A percentile compares a stretch with the other conserved stretches of the same genome.
These are phyloP conservation scores for Patella ulyssiponensis DNA, from an alignment of 2,888 invertebrate genomes.

Conservation along the genomic window DNA sequence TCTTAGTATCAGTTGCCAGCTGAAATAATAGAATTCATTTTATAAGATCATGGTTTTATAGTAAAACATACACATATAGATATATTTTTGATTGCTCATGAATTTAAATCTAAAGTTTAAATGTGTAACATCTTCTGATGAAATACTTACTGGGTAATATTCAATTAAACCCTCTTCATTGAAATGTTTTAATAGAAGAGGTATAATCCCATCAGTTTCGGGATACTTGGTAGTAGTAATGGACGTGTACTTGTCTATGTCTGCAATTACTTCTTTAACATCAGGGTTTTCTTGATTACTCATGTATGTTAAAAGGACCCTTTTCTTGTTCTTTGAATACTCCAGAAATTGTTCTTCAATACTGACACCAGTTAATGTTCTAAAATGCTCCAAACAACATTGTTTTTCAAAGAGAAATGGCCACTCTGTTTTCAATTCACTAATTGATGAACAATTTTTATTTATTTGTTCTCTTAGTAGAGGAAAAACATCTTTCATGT, in stretches of 20 bases:
- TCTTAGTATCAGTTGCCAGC: no score
- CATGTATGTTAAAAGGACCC: neutral
- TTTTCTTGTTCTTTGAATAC: neutral
- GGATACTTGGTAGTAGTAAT: neutral
- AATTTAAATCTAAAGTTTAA: no score
- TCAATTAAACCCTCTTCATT: neutral
- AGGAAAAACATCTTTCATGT: neutral
- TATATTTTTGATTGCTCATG: no score
- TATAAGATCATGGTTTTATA: no score
- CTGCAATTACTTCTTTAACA: neutral
- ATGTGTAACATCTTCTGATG: neutral
- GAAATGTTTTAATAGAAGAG: neutral
- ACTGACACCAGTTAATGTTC: neutral
- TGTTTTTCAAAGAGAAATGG: neutral
- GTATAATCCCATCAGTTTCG: neutral
- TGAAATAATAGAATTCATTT: no score
- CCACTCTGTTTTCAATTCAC: neutral
- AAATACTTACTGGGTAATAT: neutral
- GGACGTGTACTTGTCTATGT: neutral
- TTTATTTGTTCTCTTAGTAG: neutral
- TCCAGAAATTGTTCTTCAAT: neutral
- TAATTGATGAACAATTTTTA: neutral
- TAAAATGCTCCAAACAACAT: neutral
- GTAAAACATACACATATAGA: no score
- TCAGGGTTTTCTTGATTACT: neutral